Evolutionary conservation across 2,113 vertebrate genomes (phyloP).

Genomic region (Salvelinus namaycush): DNA sequence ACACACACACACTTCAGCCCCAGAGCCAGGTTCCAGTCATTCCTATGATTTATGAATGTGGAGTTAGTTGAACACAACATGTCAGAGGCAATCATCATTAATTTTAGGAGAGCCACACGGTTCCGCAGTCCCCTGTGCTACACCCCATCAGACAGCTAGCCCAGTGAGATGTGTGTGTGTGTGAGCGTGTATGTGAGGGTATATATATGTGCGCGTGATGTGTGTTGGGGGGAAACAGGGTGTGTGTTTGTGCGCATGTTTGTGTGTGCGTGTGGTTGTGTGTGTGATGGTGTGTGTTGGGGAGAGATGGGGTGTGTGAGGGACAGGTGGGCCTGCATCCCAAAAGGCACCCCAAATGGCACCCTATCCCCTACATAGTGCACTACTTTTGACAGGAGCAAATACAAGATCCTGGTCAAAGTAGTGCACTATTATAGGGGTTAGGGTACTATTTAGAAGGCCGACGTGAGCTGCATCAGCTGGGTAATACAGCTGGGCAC

Average conservation of each 20-base stretch:
- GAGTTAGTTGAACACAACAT: conserved; percentile 37
- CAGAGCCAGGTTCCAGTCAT: conserved; percentile 28
- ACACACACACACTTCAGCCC: not conserved
- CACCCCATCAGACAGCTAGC: conserved; percentile 33
- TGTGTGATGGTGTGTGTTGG: too few relatives aligned
- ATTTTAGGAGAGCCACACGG: conserved; percentile 28
- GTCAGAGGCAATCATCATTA: conserved; percentile 51
- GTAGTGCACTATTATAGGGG: too few relatives aligned
- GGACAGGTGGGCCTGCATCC: too few relatives aligned
- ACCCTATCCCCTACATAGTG: too few relatives aligned
- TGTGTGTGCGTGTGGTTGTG: too few relatives aligned
- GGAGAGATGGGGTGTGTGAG: too few relatives aligned
- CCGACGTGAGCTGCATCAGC: conserved; percentile 29
- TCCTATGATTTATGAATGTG: conserved; percentile 38
- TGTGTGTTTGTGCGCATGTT: too few relatives aligned
- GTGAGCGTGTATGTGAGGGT: not conserved
- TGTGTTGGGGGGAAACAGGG: too few relatives aligned
- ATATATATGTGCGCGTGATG: not conserved
- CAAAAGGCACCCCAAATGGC: too few relatives aligned
- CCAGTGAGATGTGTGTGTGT: conserved; percentile 20
- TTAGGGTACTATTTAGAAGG: too few relatives aligned
- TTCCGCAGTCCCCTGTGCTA: not conserved
- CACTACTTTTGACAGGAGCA: too few relatives aligned
- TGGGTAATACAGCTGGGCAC: conserved; percentile 5
- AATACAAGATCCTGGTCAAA: too few relatives aligned